Base-by-base conservation (phyloP, 2,797 vertebrate species). In the Lutjanus campechanus region DNA sequence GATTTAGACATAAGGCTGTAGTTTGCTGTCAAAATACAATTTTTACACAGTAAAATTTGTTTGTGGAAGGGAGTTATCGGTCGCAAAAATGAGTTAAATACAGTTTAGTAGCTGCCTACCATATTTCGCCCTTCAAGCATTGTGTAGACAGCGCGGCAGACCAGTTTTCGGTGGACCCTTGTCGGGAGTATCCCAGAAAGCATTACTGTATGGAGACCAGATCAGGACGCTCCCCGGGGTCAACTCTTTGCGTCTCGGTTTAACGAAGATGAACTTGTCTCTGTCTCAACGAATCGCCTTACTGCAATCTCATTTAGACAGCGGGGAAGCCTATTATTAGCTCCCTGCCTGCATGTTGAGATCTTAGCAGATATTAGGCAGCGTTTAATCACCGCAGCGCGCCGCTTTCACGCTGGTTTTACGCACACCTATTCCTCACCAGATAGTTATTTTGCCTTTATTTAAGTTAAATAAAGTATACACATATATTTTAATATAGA, bases 271-370 rank as follows among this genome's bases (percentile, higher is more conserved):
- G 88, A 92, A 91, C 90, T 89, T 82, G 88, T 91, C 87, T 94
- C 87, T 91, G 92, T 88, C 89, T 92, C 77, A 73, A 82, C 59
- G 78, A 88, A 91, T 90, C 87, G 86, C 70, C 89, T 92, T 95
- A 94, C 41, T 83, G 68, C 84, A 95, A 95, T 95, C 95, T 74
- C 92, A 89, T 93, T 92, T 85, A 82, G 65, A 82, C 53, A 73
- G 63, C 68, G 12, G 69, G 71, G 69, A 93, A 92, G 83, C 92
- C 93, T 93, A 95, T 95, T 92, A 95, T 93, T 94, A 94, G 88
- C 79, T 15, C 69, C 79, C 70, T 71, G 64, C 85, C 70, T 71
- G 64, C 85, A 47, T 64, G 81, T 4, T 70, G 77, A 85, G 86
- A 90, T 89, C 91, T 76, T 11, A 69, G 19, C 63, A 67, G 74